Conservation (phyloP, 2,113 vertebrate species). For the Pristiophorus japonicus region DNA sequence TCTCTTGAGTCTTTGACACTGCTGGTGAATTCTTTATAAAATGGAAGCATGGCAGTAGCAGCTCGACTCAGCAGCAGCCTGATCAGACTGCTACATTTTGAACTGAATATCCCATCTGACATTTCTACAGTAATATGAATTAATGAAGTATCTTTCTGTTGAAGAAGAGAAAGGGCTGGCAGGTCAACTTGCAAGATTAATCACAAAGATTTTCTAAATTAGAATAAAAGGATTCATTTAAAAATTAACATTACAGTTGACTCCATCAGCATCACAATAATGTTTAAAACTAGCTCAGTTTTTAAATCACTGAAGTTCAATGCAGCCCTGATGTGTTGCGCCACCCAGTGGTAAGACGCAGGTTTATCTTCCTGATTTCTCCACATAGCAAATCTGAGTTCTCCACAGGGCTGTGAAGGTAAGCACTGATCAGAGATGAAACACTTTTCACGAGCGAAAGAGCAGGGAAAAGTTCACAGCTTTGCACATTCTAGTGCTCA, state of each 20-base stretch:
- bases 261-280: neutral
- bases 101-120: conserved; percentile 41
- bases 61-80: conserved; percentile 51
- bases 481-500: neutral
- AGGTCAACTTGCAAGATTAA: conserved; percentile 27
- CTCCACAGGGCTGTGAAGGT: neutral
- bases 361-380: neutral
- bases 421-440: neutral
- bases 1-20: neutral
- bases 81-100: conserved; percentile 42
- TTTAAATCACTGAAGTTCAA: neutral
- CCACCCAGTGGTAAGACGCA: neutral
- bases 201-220: conserved; percentile 9
- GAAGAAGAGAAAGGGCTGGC: neutral
- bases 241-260: neutral
- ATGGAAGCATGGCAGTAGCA: conserved; percentile 37
- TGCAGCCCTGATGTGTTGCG: neutral
- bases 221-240: conserved; percentile 22
- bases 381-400: neutral
- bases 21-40: conserved; percentile 27
- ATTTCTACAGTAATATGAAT: conserved; percentile 35
- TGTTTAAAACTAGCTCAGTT: neutral
- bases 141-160: neutral
- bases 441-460: too few relatives aligned
- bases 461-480: neutral